Conservation (phyloP, 2,113 vertebrate genomes). For the Eupsittula cactorum region DNA sequence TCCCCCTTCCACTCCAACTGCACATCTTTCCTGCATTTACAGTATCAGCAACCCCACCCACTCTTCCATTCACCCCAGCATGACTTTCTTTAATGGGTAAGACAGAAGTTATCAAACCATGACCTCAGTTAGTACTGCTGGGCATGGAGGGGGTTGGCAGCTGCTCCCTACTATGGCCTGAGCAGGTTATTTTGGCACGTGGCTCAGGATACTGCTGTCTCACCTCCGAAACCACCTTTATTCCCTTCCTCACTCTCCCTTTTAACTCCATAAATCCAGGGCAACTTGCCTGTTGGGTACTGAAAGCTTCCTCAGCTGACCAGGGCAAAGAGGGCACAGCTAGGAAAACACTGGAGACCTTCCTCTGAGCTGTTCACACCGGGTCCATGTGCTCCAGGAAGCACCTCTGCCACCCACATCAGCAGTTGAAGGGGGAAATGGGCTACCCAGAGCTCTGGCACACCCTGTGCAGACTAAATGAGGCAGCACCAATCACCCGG, state of each 20-base stretch:
- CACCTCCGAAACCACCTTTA: not conserved
- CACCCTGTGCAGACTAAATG: not conserved
- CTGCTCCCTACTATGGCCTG: not conserved
- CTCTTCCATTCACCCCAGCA: not conserved
- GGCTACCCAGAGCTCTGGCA: not conserved
- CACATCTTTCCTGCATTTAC: not conserved
- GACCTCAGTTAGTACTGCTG: not conserved
- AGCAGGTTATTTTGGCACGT: not conserved
- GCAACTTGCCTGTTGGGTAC: not conserved
- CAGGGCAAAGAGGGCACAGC: not conserved
- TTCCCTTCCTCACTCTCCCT: not conserved
- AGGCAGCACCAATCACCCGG: not conserved
- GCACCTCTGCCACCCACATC: not conserved
- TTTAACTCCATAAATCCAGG: not conserved
- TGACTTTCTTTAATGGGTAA: not conserved
- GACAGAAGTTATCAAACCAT: not conserved
- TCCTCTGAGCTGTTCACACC: not conserved
- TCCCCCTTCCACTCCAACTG: accelerated
- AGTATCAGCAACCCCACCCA: not conserved
- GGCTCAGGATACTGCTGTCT: not conserved
- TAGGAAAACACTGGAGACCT: not conserved
- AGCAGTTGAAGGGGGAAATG: not conserved
- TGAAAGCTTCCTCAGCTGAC: not conserved
- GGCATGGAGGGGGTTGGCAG: not conserved
- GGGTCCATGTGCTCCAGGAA: not conserved